These are phyloP conservation scores for Ophion ellenae DNA, from an alignment of 2,888 invertebrate species.

Conservation along the genomic window DNA sequence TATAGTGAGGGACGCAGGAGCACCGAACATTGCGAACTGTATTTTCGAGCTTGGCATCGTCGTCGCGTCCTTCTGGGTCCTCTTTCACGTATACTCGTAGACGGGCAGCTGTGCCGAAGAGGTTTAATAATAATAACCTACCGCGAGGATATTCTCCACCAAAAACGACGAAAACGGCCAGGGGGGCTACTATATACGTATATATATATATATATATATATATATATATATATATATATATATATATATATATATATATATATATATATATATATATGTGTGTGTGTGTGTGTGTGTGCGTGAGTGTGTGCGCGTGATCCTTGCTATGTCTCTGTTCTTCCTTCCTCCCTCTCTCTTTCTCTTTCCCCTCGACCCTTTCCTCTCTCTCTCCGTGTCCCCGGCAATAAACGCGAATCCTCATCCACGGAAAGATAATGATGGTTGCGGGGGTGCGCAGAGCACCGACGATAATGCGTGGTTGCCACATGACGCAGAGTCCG, in stretches of 20 bases:
- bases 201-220: too few relatives aligned
- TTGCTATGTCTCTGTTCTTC: slow-evolving; percentile 24
- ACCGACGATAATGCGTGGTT: slow-evolving; percentile 63
- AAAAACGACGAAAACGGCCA: slow-evolving; percentile 34
- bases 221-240: too few relatives aligned
- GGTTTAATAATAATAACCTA: slow-evolving; percentile 70
- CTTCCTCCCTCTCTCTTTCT: slow-evolving; percentile 15
- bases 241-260: fast-evolving
- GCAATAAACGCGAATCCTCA: slow-evolving; percentile 68
- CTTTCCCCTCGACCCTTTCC: slow-evolving; percentile 14
- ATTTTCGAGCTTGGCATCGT: slow-evolving; percentile 45
- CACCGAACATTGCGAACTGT: slow-evolving; percentile 37
- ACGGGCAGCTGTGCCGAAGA: slow-evolving; percentile 66
- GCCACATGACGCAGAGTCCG: slow-evolving; percentile 51
- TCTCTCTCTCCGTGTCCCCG: slow-evolving; percentile 35
- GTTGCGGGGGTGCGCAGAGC: slow-evolving; percentile 73
- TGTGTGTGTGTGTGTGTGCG: too few relatives aligned
- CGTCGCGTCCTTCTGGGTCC: slow-evolving; percentile 44
- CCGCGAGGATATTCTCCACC: slow-evolving; percentile 58
- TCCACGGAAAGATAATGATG: slow-evolving; percentile 74
- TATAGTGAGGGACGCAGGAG: slow-evolving; percentile 20
- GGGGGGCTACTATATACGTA: background rate
- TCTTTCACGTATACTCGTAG: slow-evolving; percentile 49
- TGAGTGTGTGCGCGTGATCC: background rate
- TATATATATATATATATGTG: too few relatives aligned